phyloP scores from a whole-genome alignment of 2,113 vertebrate genomes.

The Antennarius striatus region DNA sequence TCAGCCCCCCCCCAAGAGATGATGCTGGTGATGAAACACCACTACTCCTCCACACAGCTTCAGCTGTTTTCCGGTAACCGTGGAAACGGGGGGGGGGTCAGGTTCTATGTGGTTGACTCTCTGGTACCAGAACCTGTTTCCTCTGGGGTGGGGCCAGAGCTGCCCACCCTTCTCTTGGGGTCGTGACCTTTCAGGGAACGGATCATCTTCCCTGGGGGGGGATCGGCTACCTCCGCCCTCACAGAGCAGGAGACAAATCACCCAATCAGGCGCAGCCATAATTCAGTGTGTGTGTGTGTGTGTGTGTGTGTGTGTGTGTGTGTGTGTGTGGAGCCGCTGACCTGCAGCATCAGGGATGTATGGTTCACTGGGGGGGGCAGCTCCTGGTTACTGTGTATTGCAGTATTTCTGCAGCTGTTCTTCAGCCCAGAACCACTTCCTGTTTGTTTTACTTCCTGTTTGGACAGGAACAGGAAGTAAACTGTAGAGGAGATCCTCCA shows the following conservation, averaged over 20 bases:
- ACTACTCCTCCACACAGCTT: conserved; percentile 6
- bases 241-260: conserved; percentile 18
- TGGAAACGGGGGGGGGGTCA: conserved; percentile 22
- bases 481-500: no score
- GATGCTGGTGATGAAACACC: no score
- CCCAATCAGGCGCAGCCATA: conserved; percentile 26
- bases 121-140: conserved; percentile 45
- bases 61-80: conserved; percentile 42
- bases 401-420: no score
- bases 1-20: no score
- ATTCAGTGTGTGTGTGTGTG: conserved; percentile 15
- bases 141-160: conserved; percentile 51
- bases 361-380: conserved; percentile 44
- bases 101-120: conserved; percentile 39
- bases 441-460: no score
- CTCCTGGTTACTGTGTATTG: no score
- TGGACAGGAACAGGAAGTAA: no score
- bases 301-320: no score
- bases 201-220: conserved; percentile 42
- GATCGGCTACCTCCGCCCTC: conserved; percentile 30
- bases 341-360: conserved; percentile 56
- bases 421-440: no score
- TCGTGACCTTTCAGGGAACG: conserved; percentile 51
- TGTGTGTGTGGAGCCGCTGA: conserved; percentile 45
- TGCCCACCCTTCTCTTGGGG: conserved; percentile 12